phyloP scores from a whole-genome alignment of 2,113 vertebrate genomes.

The Actinemys pallida region DNA sequence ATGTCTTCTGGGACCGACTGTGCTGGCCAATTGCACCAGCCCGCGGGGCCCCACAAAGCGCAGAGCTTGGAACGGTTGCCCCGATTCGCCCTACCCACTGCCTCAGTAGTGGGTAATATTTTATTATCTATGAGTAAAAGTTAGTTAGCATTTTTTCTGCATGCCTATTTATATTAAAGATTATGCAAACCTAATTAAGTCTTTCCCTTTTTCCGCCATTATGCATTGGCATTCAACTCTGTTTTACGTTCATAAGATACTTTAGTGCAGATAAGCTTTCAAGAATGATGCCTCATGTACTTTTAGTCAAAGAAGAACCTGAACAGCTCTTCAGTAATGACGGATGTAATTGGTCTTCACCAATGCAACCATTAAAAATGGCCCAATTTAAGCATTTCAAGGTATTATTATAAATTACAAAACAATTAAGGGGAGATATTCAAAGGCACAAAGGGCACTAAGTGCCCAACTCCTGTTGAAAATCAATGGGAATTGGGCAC shows the following conservation, averaged over 20 bases:
- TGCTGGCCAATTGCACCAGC: too few relatives aligned
- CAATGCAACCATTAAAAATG: neutral
- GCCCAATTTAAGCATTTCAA: neutral
- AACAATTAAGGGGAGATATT: neutral
- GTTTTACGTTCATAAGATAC: neutral
- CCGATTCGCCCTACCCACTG: too few relatives aligned
- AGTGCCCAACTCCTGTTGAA: neutral
- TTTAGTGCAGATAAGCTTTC: neutral
- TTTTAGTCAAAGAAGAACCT: neutral
- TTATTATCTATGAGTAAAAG: neutral
- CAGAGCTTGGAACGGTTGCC: too few relatives aligned
- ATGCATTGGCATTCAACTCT: neutral
- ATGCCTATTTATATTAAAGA: neutral
- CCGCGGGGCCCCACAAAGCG: too few relatives aligned
- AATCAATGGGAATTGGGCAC: neutral
- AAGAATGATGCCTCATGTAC: neutral
- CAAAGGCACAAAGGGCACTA: neutral
- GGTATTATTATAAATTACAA: neutral
- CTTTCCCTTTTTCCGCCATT: neutral
- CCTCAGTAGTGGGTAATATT: neutral
- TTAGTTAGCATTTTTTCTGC: neutral
- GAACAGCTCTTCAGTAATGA: neutral
- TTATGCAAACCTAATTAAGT: neutral
- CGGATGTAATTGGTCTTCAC: neutral
- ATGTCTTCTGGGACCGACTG: too few relatives aligned